Base-by-base conservation (phyloP, 2,113 vertebrate species). In the Ceuthmochares aereus region DNA sequence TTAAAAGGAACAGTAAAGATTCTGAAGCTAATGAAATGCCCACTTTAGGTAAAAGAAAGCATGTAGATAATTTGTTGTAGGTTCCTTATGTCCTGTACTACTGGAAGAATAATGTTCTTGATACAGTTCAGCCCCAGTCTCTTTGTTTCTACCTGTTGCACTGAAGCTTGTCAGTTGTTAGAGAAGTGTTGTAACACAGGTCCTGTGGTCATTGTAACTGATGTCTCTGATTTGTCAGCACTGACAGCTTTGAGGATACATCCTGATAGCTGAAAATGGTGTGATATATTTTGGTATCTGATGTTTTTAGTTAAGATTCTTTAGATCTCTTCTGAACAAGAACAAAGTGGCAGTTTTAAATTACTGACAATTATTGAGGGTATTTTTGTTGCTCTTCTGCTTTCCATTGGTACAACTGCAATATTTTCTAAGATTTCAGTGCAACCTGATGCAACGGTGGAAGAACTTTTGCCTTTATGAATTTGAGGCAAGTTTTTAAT, bases 1-100 rank as follows among this genome's bases (percentile, higher is more conserved):
- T 99, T 84, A 99, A 99, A 97, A 99, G 99, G 96, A 99, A 99
- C 96, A 96, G 98, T 10, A 97, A 98, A 10, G 98, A 98, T 32
- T 97, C 96, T 69, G 98, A 98, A 69, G 97, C 95, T 79, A 94
- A 92, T 78, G 99, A 99, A 94, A 98, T 98, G 91, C 99, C 99
- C 12, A 91, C 98, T 69, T 98, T 99, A 94, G 99, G 99, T 99
- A 99, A 98, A 89, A 94, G 13, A 73, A 34, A 91, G 67, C 20
- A 11, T 89, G 27, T 54, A 90, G 32, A 49, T 95, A 3, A 20
- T 91, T 97, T 96, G 60, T 52, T 90, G 2, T 40, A 42, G 25
- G 56, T 77, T 81, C 2, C 0, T 55, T 84, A 34, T 85, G 27
- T 47, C 86, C 78, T 73, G 59, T 92, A 7, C 54, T 70, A n/a